A percentile compares a stretch with the other conserved stretches of the same genome.
phyloP scores from a whole-genome alignment of 2,113 vertebrate species.

The Oxyura jamaicensis region DNA sequence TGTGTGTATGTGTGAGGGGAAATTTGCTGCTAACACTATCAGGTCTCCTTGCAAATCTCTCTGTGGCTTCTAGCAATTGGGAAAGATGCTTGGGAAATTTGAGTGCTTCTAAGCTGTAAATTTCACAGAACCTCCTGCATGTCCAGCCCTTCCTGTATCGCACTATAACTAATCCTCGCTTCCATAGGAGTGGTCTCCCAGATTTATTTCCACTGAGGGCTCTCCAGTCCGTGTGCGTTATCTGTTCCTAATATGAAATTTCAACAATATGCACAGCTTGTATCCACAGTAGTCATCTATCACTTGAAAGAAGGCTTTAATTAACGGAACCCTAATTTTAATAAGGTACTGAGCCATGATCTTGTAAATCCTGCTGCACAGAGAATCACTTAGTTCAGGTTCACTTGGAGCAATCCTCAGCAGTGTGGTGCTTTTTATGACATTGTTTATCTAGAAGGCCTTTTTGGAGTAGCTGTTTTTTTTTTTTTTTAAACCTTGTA shows the following conservation, averaged over 20 bases:
- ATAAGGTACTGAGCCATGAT: slow-evolving; percentile 19
- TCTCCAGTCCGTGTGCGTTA: background rate
- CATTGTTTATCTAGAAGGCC: background rate
- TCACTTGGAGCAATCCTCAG: slow-evolving; percentile 22
- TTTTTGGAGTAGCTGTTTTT: background rate
- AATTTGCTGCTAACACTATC: background rate
- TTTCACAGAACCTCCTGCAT: background rate
- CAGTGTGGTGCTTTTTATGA: background rate
- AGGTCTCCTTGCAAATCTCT: background rate
- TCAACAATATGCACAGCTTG: background rate
- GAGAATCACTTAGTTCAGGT: slow-evolving; percentile 57
- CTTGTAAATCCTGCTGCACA: slow-evolving; percentile 12
- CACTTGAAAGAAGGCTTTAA: slow-evolving; percentile 41
- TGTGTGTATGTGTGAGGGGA: rapidly evolving
- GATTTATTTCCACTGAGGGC: background rate
- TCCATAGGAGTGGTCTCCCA: background rate
- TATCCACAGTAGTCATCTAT: background rate
- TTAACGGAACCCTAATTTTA: slow-evolving; percentile 54
- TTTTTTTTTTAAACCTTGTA: slow-evolving; percentile 6
- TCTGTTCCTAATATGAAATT: background rate
- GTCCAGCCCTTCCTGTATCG: background rate
- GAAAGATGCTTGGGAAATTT: background rate
- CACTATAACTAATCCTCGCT: background rate
- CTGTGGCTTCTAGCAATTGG: background rate
- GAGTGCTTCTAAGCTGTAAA: background rate